A percentile compares a stretch with the other conserved stretches of the same genome.
Evolutionary conservation across 2,113 vertebrate species (phyloP).

Genomic region (Theristicus caerulescens): DNA sequence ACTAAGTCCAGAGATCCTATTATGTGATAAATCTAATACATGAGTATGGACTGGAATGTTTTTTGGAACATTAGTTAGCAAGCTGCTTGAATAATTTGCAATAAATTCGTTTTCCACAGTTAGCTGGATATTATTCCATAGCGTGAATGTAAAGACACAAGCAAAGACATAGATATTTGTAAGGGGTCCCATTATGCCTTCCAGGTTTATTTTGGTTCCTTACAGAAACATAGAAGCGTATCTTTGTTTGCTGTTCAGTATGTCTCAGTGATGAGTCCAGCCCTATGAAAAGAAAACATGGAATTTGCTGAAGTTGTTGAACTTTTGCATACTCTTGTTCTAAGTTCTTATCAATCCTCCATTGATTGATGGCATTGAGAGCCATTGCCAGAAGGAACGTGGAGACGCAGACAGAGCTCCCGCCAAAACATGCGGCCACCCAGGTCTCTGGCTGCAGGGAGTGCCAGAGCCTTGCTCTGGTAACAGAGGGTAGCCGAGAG

Average conservation of each 20-base stretch:
- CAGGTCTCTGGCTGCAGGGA: too few species aligned
- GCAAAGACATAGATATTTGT: neutral
- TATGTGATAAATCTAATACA: constrained; percentile 81
- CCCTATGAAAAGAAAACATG: neutral
- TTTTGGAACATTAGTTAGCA: constrained; percentile 63
- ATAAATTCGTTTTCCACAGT: constrained; percentile 40
- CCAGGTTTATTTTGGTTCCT: neutral
- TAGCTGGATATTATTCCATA: constrained; percentile 14
- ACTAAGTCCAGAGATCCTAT: constrained; percentile 75
- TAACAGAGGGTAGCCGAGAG: too few species aligned
- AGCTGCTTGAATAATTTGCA: constrained; percentile 61
- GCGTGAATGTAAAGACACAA: neutral
- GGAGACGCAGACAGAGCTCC: too few species aligned
- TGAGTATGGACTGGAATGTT: constrained; percentile 38
- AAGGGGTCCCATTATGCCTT: neutral
- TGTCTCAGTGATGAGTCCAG: neutral
- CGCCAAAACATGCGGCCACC: too few species aligned
- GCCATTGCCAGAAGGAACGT: too few species aligned
- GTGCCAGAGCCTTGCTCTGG: too few species aligned
- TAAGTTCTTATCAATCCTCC: neutral
- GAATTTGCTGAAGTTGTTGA: neutral
- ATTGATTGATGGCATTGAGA: too few species aligned
- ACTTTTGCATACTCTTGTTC: neutral
- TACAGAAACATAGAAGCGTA: neutral
- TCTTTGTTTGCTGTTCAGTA: neutral